Evolutionary conservation across 2,797 vertebrate species (phyloP).

Genomic region (Scolopax bukidnonensis): DNA sequence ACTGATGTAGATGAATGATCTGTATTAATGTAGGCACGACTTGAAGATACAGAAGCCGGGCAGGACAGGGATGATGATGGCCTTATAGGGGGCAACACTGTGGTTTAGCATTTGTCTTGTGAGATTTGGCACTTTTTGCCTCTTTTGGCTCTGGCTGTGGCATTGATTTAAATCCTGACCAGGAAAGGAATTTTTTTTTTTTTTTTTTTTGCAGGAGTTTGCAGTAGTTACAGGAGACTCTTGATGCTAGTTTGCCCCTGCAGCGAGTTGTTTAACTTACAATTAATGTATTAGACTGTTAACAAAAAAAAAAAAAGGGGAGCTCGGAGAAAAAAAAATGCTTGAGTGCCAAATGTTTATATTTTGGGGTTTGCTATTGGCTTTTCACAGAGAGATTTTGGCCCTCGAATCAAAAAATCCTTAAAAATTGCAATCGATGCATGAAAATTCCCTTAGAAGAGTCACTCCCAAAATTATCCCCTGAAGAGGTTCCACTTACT

Average conservation of each 20-base stretch:
- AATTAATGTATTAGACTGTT: not conserved
- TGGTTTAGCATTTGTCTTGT: not conserved
- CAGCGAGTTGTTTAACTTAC: not conserved
- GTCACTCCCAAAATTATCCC: not conserved
- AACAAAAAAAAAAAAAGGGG: not conserved
- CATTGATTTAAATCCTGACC: not conserved
- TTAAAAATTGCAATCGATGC: not conserved
- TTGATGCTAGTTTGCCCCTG: not conserved
- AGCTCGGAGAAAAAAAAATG: not conserved
- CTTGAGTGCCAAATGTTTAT: not conserved
- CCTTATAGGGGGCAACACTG: not conserved
- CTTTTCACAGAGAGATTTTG: not conserved
- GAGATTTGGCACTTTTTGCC: not conserved
- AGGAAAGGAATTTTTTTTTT: not conserved
- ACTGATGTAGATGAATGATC: conserved; percentile 6
- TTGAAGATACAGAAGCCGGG: not conserved
- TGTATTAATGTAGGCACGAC: not conserved
- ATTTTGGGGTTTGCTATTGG: not conserved
- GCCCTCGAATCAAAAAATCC: not conserved
- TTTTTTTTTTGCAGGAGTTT: not conserved
- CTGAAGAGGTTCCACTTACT: not conserved
- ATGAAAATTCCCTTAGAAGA: not conserved
- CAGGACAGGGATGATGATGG: not conserved
- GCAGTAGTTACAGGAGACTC: not conserved
- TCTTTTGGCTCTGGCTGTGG: not conserved